Evolutionary conservation across 2,113 vertebrate species (phyloP), one percentile per base, ranked within the genome.

Genomic region (Bettongia penicillata): DNA sequence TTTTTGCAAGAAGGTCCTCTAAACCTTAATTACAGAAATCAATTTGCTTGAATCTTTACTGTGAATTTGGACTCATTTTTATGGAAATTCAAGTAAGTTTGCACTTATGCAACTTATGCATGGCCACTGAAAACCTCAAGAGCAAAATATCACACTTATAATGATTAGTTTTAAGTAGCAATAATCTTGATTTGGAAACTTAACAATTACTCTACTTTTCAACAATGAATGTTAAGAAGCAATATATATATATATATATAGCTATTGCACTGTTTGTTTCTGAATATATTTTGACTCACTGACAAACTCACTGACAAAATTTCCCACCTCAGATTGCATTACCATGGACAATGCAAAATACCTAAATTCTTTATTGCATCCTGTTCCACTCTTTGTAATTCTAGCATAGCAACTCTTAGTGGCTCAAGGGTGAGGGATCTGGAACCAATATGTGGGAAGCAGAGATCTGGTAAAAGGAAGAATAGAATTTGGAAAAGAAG

Each of bases 81-180:
- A 9, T 50, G 53, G 43, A 95, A 93, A 91, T 91, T 53, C 53
- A 61, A 94, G 84, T 10, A 95, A 22, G 24, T 92, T 84, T 68
- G 4, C 90, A 94, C 53, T 94, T 93, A 31, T 49, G 94, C 68
- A 92, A 94, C 53, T 94, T 93, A 31, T 49, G 94, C 68, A 92
- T 84, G 47, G 31, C 1, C 91, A 94, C 89, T 12, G 24, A 91
- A 2, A 89, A 1, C 26, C 28, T 68, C 57, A 90, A n/a, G 53
- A 51, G 77, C 47, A 52, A 48, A 95, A 51, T 53, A 95, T 53
- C 26, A 43, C 55, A 94, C 12, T 94, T 37, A 96, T 93, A 94
- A 94, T 28, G 9, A 57, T 3, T 91, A 93, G n/a, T 89, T 55
- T 92, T 92, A 43, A 37, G 51, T 93, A 96, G 91, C 51, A 95